phyloP scores from a whole-genome alignment of 2,888 invertebrate genomes.

The Melieria omissa region DNA sequence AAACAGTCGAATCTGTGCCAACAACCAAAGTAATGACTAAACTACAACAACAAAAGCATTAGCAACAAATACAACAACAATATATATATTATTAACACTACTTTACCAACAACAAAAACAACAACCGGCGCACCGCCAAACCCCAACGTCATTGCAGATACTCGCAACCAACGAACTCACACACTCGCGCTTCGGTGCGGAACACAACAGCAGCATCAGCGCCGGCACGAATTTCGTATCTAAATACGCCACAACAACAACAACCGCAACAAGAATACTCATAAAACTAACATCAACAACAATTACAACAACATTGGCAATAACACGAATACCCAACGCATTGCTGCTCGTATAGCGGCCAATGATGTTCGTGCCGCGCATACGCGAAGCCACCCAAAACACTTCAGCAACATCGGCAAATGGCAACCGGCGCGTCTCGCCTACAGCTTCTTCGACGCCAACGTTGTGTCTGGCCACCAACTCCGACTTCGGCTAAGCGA shows the following conservation, averaged over 20 bases:
- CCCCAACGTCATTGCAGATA: too few species aligned
- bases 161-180: too few species aligned
- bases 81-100: too few species aligned
- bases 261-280: too few species aligned
- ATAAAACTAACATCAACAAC: background rate
- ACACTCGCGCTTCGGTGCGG: too few species aligned
- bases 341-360: slow-evolving; percentile 17
- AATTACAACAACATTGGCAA: slow-evolving; percentile 20
- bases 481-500: background rate
- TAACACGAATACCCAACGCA: slow-evolving; percentile 2
- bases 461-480: background rate
- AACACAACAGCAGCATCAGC: too few species aligned
- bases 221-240: too few species aligned
- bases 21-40: slow-evolving; percentile 19
- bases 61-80: slow-evolving; percentile 22
- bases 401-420: background rate
- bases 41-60: slow-evolving; percentile 30
- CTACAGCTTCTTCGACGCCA: slow-evolving; percentile 8
- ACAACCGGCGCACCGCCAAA: too few species aligned
- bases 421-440: slow-evolving; percentile 23
- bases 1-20: background rate
- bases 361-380: slow-evolving; percentile 2
- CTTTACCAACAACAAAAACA: too few species aligned
- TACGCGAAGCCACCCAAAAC: background rate
- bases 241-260: too few species aligned